Evolutionary conservation across 2,888 invertebrate genomes (phyloP).

Genomic region (Epicampocera succincta): DNA sequence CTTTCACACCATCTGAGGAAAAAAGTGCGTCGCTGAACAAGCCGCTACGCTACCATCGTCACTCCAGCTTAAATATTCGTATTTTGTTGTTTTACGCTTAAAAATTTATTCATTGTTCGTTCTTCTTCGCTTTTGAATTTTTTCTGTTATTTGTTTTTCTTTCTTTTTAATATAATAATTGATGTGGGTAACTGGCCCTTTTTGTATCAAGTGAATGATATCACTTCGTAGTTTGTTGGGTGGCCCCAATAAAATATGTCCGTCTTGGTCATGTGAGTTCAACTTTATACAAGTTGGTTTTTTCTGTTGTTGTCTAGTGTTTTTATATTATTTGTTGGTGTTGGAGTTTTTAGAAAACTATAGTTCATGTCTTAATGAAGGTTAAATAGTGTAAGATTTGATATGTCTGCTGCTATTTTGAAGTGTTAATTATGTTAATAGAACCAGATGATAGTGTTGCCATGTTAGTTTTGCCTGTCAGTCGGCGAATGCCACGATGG

Average conservation of each 20-base stretch:
- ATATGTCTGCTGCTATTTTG: neutral
- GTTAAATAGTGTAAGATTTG: constrained; percentile 33
- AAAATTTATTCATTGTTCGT: constrained; percentile 24
- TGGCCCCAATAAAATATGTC: neutral
- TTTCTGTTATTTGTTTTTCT: neutral
- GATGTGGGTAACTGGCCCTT: constrained; percentile 16
- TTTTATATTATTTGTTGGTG: neutral
- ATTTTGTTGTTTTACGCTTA: constrained; percentile 25
- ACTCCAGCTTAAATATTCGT: constrained; percentile 19
- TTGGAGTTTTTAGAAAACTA: constrained; percentile 8
- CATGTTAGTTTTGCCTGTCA: no score
- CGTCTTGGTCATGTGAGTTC: constrained; percentile 1
- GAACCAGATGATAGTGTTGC: no score
- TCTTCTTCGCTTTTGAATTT: neutral
- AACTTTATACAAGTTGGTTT: neutral
- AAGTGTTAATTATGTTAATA: constrained; percentile 2
- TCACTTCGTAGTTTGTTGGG: neutral
- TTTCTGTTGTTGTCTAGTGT: neutral
- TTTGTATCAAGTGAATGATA: neutral
- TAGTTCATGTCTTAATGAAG: constrained; percentile 38
- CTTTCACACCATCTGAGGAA: constrained; percentile 14
- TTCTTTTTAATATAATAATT: neutral
- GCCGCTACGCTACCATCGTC: constrained; percentile 43
- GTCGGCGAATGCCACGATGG: no score
- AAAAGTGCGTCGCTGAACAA: constrained; percentile 56